These are phyloP conservation scores for Peribatodes rhomboidaria DNA, from an alignment of 2,888 invertebrate genomes.

Conservation along the genomic window DNA sequence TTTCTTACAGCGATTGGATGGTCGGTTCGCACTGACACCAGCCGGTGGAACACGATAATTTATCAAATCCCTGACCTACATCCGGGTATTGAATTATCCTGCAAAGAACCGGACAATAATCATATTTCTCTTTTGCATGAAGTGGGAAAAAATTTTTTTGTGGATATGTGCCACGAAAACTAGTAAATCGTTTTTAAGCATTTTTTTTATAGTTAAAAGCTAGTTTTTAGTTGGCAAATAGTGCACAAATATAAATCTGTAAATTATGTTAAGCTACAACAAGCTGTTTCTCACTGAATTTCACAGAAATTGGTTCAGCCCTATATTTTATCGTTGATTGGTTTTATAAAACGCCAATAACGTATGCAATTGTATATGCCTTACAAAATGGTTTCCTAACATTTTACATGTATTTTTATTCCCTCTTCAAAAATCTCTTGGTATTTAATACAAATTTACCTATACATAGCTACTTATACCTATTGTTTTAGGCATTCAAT, in stretches of 20 bases:
- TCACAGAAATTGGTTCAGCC: too few species aligned
- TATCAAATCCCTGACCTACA: constrained; percentile 38
- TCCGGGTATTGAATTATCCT: constrained; percentile 31
- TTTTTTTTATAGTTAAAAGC: neutral
- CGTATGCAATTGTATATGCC: too few species aligned
- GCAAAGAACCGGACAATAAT: constrained; percentile 21
- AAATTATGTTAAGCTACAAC: too few species aligned
- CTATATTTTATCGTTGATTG: too few species aligned
- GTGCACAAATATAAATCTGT: too few species aligned
- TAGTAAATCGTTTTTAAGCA: neutral
- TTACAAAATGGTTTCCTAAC: too few species aligned
- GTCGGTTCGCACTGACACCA: neutral
- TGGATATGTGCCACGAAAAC: too few species aligned
- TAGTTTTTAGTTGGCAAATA: too few species aligned
- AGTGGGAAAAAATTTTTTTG: neutral
- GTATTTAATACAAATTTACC: neutral
- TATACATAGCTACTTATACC: neutral
- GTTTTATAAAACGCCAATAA: too few species aligned
- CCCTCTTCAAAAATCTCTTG: too few species aligned
- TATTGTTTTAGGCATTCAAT: neutral
- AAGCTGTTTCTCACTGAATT: too few species aligned
- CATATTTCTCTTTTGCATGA: constrained; percentile 12
- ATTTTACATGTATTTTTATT: too few species aligned
- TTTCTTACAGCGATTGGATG: neutral
- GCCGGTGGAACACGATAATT: constrained; percentile 25